Conservation (phyloP, 2,113 vertebrate genomes). For the Danionella cerebrum region DNA sequence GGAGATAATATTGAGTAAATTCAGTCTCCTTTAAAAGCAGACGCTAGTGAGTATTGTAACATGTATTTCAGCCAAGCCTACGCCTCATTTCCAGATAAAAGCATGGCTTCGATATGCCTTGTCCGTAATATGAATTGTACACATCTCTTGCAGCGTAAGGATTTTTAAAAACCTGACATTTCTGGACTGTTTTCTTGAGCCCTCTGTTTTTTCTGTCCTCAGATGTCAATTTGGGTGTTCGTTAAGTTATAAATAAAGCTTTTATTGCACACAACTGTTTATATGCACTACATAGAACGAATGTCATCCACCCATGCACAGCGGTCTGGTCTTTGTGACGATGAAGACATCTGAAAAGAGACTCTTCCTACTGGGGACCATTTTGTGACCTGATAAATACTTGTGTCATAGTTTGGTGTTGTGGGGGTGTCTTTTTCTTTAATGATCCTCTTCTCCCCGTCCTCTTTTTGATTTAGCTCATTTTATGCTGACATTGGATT, state of each 20-base stretch:
- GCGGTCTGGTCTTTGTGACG: slow-evolving; percentile 3
- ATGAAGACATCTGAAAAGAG: background rate
- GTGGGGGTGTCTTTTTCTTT: slow-evolving; percentile 5
- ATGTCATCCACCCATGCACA: slow-evolving; percentile 23
- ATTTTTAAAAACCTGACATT: slow-evolving; percentile 5
- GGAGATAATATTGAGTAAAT: too few species aligned
- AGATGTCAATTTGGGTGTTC: slow-evolving; percentile 1
- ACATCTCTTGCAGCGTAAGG: slow-evolving; percentile 14
- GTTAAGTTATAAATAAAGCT: slow-evolving; percentile 26
- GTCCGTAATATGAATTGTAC: slow-evolving; percentile 8
- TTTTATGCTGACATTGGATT: slow-evolving; percentile 48
- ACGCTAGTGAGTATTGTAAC: background rate
- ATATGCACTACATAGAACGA: slow-evolving; percentile 32
- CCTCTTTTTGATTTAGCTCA: slow-evolving; percentile 13
- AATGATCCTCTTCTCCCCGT: background rate
- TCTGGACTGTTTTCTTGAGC: slow-evolving; percentile 14
- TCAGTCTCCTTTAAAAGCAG: background rate
- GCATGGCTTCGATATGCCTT: slow-evolving; percentile 28
- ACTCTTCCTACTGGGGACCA: slow-evolving; percentile 32
- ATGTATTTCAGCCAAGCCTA: slow-evolving; percentile 7
- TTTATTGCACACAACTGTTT: slow-evolving; percentile 34
- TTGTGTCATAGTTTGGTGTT: slow-evolving; percentile 17
- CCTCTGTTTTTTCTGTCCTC: slow-evolving; percentile 1
- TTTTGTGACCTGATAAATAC: slow-evolving; percentile 29
- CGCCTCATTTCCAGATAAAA: slow-evolving; percentile 15